A percentile compares a stretch with the other conserved stretches of the same genome.
Evolutionary conservation across 2,888 invertebrate genomes (phyloP).

Genomic region (Cosmia trapezina): DNA sequence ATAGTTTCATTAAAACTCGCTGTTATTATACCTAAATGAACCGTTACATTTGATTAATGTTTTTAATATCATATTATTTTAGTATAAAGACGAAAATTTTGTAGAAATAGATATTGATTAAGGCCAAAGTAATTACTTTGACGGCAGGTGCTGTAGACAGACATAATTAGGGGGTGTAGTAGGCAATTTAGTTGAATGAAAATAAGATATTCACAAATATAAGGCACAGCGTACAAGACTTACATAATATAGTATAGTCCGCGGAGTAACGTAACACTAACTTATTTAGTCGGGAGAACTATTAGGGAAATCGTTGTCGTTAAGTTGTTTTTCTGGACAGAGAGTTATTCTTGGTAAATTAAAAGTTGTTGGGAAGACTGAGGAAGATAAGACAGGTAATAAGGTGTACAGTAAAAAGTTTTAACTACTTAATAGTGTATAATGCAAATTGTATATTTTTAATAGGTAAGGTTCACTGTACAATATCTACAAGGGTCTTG

Average conservation of each 20-base stretch:
- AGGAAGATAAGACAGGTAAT: constrained; percentile 10
- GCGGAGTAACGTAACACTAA: constrained; percentile 40
- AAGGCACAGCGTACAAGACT: constrained; percentile 24
- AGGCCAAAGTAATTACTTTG: constrained; percentile 42
- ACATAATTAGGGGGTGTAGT: constrained; percentile 37
- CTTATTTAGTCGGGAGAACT: constrained; percentile 55
- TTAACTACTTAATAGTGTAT: background rate
- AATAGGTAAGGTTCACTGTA: background rate
- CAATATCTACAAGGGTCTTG: background rate
- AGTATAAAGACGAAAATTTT: constrained; percentile 19
- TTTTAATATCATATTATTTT: constrained; percentile 30
- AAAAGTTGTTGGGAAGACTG: constrained; percentile 31
- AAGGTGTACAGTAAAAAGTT: constrained; percentile 16
- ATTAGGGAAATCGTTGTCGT: constrained; percentile 54
- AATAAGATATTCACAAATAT: constrained; percentile 40
- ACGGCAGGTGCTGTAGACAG: constrained; percentile 44
- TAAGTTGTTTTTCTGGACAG: constrained; percentile 40
- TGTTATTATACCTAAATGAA: constrained; percentile 10
- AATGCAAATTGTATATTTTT: background rate
- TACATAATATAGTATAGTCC: constrained; percentile 36
- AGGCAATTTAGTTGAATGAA: constrained; percentile 44
- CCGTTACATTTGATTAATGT: constrained; percentile 13
- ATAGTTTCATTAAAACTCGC: constrained; percentile 27
- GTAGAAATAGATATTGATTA: constrained; percentile 36
- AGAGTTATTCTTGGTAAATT: constrained; percentile 40